phyloP scores from a whole-genome alignment of 2,888 invertebrate species.

The Diachrysia chrysitis region DNA sequence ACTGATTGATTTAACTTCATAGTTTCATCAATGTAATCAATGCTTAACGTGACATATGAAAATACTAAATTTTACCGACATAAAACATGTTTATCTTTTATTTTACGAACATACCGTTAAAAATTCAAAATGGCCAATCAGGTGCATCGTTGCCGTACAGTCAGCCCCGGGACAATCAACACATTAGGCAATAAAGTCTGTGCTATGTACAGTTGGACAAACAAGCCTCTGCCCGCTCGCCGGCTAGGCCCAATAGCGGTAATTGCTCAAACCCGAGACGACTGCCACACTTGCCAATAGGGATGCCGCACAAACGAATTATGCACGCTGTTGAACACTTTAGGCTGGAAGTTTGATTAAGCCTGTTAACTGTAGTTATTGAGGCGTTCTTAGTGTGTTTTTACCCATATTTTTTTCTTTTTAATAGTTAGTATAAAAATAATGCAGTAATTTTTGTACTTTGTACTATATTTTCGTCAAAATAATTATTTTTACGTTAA shows the following conservation, averaged over 20 bases:
- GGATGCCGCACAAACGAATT: constrained; percentile 46
- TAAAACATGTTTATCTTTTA: no score
- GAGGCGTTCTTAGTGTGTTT: background rate
- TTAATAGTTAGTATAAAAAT: background rate
- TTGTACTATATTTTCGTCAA: no score
- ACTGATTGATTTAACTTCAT: no score
- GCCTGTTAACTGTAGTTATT: constrained; percentile 12
- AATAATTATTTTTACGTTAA: no score
- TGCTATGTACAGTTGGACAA: constrained; percentile 69
- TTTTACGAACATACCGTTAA: background rate
- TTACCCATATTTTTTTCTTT: background rate
- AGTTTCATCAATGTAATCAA: no score
- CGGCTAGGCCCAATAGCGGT: constrained; percentile 70
- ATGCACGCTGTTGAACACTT: constrained; percentile 32
- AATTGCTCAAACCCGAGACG: constrained; percentile 71
- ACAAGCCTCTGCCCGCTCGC: constrained; percentile 55
- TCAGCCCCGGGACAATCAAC: constrained; percentile 41
- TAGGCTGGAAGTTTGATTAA: constrained; percentile 22
- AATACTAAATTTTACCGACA: no score
- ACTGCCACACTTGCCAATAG: constrained; percentile 45
- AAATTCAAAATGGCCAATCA: background rate
- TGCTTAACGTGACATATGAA: no score
- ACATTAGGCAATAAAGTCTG: constrained; percentile 53
- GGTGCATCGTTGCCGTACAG: constrained; percentile 14
- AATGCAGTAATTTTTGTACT: no score